Evolutionary conservation across 2,797 vertebrate species (phyloP).

Genomic region (Gallirallus australis): DNA sequence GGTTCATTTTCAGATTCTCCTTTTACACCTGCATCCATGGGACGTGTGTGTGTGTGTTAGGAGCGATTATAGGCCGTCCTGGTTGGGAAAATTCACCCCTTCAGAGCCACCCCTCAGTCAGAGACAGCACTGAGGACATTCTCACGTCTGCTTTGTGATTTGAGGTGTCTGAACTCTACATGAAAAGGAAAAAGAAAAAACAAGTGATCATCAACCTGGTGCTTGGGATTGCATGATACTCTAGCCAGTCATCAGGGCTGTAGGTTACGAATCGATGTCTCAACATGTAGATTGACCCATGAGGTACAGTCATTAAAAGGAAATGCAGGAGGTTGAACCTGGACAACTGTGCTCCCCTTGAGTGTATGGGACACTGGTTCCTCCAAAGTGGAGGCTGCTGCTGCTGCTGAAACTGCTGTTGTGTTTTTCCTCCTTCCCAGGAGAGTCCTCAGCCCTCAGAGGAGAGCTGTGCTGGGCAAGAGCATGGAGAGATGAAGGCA

Average conservation of each 20-base stretch:
- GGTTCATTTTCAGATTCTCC: not conserved
- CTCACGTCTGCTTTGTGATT: not conserved
- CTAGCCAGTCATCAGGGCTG: not conserved
- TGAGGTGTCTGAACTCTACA: not conserved
- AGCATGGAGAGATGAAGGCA: not conserved
- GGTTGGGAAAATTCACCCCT: not conserved
- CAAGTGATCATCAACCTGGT: not conserved
- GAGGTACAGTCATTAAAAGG: not conserved
- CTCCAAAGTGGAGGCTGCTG: not conserved
- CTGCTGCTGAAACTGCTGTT: not conserved
- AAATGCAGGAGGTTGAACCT: accelerated
- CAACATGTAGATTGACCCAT: not conserved
- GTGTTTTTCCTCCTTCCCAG: not conserved
- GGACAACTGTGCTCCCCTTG: not conserved
- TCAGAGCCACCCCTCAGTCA: not conserved
- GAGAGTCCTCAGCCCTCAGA: not conserved
- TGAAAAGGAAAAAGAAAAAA: not conserved
- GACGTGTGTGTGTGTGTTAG: not conserved
- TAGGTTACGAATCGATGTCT: not conserved
- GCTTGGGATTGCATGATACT: not conserved
- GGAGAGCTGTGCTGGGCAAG: not conserved
- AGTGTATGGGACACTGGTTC: not conserved
- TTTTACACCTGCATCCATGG: not conserved
- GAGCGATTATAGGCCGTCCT: accelerated
- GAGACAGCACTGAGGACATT: not conserved